Base-by-base conservation (phyloP, 2,888 invertebrate species). In the Himalopsyche kuldschensis region DNA sequence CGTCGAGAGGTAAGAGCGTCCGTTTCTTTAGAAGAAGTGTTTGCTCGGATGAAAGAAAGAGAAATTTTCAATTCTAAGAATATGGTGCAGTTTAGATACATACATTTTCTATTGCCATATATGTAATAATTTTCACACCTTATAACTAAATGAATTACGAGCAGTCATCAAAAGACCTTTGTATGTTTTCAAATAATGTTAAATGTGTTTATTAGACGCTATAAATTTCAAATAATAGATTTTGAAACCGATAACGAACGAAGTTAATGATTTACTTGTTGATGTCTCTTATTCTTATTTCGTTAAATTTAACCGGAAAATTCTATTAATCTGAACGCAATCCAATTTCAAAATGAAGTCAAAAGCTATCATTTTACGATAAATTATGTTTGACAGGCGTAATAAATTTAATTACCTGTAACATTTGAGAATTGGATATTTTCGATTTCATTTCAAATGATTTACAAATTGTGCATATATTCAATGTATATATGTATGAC, bases 41-140 rank as follows among this genome's bases (percentile, higher is more conserved):
- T 30, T 69, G 24, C 69, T n/a, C 69, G 63, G 81, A 78, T 77
- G 77, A 81, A 76, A 81, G 81, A 27, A 69, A 69, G 69, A 69
- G 69, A 69, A 69, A 69, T 30, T 69, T 69, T 27, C 27, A 1
- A 11, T 69, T 69, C 69, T 15, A 6, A 69, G 69, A 69, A 69
- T 15, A 69, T 15, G 69, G 27, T 4, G 11, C 69, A 20, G 20
- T 0, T 4, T 63, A 69, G 30, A 15, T 24, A 69, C 69, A 27
- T 69, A 69, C 27, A 69, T 30, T 69, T 30, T 69, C 69, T 27
- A 69, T 4, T 69, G 15, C 69, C 30, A 27, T 27, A 69, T 69
- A 1, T 69, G 27, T 69, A 30, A 30, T 27, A 27, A 69, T 69
- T 27, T 15, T 69, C 27, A 30, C 15, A 69, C 27, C 20, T 30